Percentiles rank a stretch among this genome's conserved stretches.
Evolutionary conservation across 2,888 invertebrate genomes (phyloP).

Genomic region (Drosophila cognata): DNA sequence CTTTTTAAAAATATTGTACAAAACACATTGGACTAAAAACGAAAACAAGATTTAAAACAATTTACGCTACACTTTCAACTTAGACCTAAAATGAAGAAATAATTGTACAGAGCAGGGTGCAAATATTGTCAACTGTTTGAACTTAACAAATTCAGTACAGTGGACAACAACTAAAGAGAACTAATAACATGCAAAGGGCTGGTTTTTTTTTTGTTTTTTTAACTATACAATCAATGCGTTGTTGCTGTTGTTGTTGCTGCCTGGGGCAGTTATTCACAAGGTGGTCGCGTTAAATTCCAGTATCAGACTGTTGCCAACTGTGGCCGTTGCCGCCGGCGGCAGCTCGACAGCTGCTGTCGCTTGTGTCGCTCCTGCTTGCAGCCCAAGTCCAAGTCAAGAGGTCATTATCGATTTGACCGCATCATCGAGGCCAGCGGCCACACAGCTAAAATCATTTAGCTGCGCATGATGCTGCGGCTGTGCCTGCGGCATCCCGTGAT

Average conservation of each 20-base stretch:
- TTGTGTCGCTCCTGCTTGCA: conserved; percentile 39
- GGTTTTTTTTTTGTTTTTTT: conserved; percentile 5
- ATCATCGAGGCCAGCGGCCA: conserved; percentile 85
- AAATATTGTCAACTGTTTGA: conserved; percentile 43
- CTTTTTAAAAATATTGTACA: conserved; percentile 61
- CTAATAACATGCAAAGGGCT: conserved; percentile 39
- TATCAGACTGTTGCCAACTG: conserved; percentile 73
- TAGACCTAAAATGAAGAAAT: conserved; percentile 55
- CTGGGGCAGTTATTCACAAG: conserved; percentile 58
- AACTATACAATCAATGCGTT: conserved; percentile 64
- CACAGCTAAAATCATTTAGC: conserved; percentile 85
- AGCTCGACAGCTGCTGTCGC: conserved; percentile 35
- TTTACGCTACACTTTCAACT: conserved; percentile 67
- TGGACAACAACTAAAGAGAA: conserved; percentile 40
- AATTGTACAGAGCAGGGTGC: conserved; percentile 65
- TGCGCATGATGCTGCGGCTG: conserved; percentile 69
- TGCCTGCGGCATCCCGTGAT: conserved; percentile 56
- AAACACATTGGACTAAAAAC: conserved; percentile 76
- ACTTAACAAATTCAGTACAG: conserved; percentile 23
- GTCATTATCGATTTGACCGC: conserved; percentile 86
- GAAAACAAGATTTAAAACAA: conserved; percentile 71
- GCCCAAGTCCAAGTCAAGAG: conserved; percentile 85
- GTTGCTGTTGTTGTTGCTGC: conserved; percentile 1
- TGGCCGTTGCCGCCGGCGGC: conserved; percentile 49
- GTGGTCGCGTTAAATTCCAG: conserved; percentile 82